Conservation (phyloP, 2,888 invertebrate species). For the Agrotis segetum region DNA sequence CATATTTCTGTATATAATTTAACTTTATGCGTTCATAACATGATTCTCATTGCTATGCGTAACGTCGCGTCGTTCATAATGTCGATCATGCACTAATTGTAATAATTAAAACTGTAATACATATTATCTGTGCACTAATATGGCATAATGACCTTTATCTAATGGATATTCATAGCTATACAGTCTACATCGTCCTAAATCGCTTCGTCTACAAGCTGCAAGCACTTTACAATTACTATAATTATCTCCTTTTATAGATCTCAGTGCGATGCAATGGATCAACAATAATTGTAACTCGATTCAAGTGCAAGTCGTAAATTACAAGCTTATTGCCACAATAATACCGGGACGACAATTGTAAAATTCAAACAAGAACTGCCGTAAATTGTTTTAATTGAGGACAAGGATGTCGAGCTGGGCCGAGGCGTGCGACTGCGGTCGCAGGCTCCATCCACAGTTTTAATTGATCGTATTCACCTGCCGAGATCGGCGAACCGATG, state of each 20-base stretch:
- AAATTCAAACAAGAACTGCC: constrained; percentile 82
- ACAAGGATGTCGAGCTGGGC: constrained; percentile 85
- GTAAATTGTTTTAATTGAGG: constrained; percentile 88
- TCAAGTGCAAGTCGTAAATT: constrained; percentile 56
- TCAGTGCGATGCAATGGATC: constrained; percentile 37
- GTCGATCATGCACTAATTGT: background rate
- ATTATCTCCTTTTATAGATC: constrained; percentile 57
- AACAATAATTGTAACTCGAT: constrained; percentile 40
- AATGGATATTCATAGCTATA: constrained; percentile 12
- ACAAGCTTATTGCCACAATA: constrained; percentile 60
- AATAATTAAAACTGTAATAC: constrained; percentile 14
- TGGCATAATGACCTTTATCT: constrained; percentile 21
- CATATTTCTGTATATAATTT: constrained; percentile 3
- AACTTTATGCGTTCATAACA: background rate
- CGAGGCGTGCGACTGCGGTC: constrained; percentile 71
- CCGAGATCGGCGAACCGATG: constrained; percentile 67
- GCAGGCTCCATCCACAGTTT: constrained; percentile 67
- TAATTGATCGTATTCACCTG: constrained; percentile 79
- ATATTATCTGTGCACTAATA: constrained; percentile 16
- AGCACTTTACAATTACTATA: constrained; percentile 43
- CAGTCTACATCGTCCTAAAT: constrained; percentile 23
- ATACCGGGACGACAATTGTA: constrained; percentile 74
- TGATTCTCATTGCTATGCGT: background rate
- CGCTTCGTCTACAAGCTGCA: constrained; percentile 29
- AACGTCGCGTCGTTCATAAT: background rate